A percentile compares a stretch with the other conserved stretches of the same genome.
These are phyloP conservation scores for Ceyx erithaca DNA, from an alignment of 2,797 vertebrate species.

Conservation along the genomic window DNA sequence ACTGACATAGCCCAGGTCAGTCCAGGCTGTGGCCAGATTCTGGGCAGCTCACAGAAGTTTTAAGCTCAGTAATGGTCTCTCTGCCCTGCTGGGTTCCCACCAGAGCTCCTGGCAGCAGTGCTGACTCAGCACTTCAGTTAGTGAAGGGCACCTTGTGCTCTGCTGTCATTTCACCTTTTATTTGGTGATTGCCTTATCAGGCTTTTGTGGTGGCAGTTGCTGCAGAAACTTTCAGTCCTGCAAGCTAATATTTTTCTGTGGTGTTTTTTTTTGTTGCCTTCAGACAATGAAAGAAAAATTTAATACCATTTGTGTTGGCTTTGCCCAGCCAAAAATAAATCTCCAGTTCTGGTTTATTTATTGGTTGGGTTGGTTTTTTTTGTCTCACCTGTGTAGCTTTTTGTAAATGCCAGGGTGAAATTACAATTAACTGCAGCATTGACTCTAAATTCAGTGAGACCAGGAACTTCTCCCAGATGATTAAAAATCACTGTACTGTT, in stretches of 20 bases:
- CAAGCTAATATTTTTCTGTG: background rate
- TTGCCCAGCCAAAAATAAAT: background rate
- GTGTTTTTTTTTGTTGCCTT: background rate
- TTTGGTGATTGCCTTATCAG: background rate
- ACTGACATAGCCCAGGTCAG: background rate
- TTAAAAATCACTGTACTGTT: background rate
- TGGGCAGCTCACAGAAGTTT: background rate
- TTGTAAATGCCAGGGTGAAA: background rate
- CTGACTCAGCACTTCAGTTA: background rate
- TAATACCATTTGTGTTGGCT: background rate
- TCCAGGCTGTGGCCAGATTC: background rate
- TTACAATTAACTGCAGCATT: background rate
- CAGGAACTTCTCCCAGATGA: background rate
- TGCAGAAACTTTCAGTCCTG: background rate
- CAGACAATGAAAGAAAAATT: background rate
- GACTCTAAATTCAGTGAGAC: background rate
- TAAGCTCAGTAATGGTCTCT: background rate
- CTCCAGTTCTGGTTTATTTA: background rate
- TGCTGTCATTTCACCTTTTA: constrained; percentile 14
- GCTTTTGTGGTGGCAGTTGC: background rate
- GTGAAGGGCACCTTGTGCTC: background rate
- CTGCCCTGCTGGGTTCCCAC: background rate
- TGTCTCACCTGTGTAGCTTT: background rate
- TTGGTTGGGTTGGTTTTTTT: background rate
- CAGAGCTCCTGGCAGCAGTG: background rate